Base-by-base conservation (phyloP, 2,797 vertebrate genomes). In the Galaxias olidus region DNA sequence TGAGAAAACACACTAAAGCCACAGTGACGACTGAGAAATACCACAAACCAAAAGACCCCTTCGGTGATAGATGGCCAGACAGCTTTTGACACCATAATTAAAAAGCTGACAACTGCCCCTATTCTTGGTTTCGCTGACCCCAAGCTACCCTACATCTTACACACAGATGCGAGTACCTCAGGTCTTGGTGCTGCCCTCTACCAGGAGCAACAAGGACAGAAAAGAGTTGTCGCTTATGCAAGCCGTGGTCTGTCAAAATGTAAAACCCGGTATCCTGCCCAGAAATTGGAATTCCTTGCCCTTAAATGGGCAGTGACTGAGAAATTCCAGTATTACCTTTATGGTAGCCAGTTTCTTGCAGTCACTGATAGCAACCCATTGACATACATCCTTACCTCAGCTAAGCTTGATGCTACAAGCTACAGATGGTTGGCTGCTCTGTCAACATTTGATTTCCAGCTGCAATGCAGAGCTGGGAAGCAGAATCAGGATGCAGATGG, bases 391-490 rank as follows among this genome's bases (percentile, higher is more conserved):
- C n/a, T n/a, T n/a, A n/a, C n/a, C n/a, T n/a, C n/a, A n/a, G n/a
- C n/a, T n/a, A n/a, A n/a, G n/a, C n/a, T n/a, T n/a, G n/a, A n/a
- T n/a, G n/a, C n/a, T n/a, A n/a, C n/a, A n/a, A n/a, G n/a, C n/a
- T n/a, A n/a, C n/a, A n/a, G n/a, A 14, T 40, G 60, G 46, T 10
- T 61, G 4, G 9, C 19, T 10, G 47, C 19, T n/a, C 42, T 59
- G 30, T 44, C 12, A 9, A 45, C 43, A 4, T 45, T n/a, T 8
- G 11, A n/a, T 18, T 56, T 56, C 19, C 62, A 46, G 52, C 52
- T 64, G 13, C 52, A 56, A 17, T 64, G 56, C 43, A 55, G 62
- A 11, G 51, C 62, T 4, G 52, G 62, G 1, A 56, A 64, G 10
- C 52, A 48, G 17, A 56, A 64, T 4, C 62, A 54, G 8, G 30